phyloP scores from a whole-genome alignment of 2,797 vertebrate species.

The Tenualosa thibaudeaui region DNA sequence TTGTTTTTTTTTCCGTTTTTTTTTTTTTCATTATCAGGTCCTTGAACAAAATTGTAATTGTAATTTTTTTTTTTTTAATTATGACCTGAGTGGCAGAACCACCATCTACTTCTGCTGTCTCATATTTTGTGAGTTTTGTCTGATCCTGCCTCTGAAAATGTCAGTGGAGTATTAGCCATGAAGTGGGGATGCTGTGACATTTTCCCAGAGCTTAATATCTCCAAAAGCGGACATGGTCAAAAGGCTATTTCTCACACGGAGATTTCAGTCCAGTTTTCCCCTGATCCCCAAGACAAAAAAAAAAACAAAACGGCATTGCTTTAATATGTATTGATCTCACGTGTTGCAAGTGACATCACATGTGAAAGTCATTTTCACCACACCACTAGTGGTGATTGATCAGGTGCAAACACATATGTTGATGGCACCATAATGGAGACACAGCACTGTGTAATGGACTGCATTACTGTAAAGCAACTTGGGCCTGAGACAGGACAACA shows the following conservation, averaged over 20 bases:
- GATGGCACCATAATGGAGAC: neutral
- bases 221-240: slow-evolving; percentile 24
- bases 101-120: neutral
- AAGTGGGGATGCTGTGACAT: slow-evolving; percentile 41
- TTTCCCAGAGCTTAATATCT: slow-evolving; percentile 42
- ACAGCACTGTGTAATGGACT: neutral
- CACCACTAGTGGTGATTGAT: neutral
- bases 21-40: neutral
- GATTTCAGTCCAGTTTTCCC: neutral
- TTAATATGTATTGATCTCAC: slow-evolving; percentile 7
- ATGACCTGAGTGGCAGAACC: neutral
- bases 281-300: neutral
- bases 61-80: neutral
- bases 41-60: neutral
- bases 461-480: neutral
- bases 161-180: slow-evolving; percentile 27
- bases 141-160: slow-evolving; percentile 39
- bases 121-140: slow-evolving; percentile 13
- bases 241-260: slow-evolving; percentile 23
- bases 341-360: neutral
- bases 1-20: neutral
- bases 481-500: neutral
- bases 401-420: neutral
- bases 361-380: slow-evolving; percentile 8
- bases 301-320: neutral